Percentiles rank a stretch among this genome's conserved stretches.
phyloP scores from a whole-genome alignment of 2,797 vertebrate genomes.

The Luscinia megarhynchos region DNA sequence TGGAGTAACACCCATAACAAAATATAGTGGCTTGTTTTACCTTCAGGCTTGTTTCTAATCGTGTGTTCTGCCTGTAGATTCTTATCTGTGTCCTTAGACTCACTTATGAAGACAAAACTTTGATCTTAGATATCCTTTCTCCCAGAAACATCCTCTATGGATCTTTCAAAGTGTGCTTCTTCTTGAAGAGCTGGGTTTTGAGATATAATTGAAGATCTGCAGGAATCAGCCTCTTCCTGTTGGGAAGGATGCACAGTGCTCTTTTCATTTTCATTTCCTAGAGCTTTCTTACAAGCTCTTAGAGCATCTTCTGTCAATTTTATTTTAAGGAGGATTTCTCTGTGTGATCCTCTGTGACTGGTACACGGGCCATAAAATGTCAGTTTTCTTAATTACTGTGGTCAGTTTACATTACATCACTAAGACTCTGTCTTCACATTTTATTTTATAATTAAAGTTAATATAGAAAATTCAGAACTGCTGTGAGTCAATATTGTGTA shows the following conservation, averaged over 20 bases:
- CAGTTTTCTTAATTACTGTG: conserved; percentile 37
- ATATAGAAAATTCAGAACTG: neutral
- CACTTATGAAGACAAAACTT: conserved; percentile 40
- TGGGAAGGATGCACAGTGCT: neutral
- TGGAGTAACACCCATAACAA: neutral
- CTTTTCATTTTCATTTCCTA: conserved; percentile 19
- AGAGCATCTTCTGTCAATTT: neutral
- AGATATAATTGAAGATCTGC: conserved; percentile 35
- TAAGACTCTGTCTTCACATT: neutral
- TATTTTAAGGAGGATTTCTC: conserved; percentile 9
- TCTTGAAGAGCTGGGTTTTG: conserved; percentile 33
- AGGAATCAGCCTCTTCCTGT: conserved; percentile 5
- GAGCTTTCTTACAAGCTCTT: neutral
- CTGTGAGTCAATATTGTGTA: neutral
- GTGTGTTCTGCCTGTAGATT: neutral
- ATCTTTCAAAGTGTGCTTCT: conserved; percentile 23
- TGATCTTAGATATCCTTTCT: conserved; percentile 28
- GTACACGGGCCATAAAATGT: neutral
- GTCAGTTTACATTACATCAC: conserved; percentile 1
- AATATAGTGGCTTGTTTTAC: neutral
- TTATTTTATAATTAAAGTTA: conserved; percentile 25
- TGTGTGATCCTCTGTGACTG: neutral
- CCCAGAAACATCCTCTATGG: conserved; percentile 30
- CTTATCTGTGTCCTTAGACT: conserved; percentile 8
- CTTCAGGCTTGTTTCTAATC: neutral